phyloP scores from a whole-genome alignment of 1,140 invertebrate species.

The Colletes gigas region DNA sequence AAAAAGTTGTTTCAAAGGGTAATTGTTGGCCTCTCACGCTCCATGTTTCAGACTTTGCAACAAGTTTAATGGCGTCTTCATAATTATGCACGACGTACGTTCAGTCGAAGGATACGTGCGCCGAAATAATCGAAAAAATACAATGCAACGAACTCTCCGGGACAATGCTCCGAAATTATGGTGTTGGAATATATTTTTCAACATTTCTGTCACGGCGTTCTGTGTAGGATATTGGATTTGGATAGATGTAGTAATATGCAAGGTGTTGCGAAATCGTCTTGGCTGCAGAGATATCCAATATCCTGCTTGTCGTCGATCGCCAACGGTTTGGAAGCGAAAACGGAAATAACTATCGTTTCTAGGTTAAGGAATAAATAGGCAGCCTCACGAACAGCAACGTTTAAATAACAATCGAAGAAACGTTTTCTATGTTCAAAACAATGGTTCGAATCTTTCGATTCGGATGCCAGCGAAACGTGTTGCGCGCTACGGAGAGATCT shows the following conservation, averaged over 20 bases:
- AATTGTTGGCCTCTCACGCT: no score
- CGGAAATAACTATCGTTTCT: conserved; percentile 33
- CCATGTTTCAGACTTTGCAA: no score
- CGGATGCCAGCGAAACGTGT: no score
- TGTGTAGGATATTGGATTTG: conserved; percentile 41
- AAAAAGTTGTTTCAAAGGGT: no score
- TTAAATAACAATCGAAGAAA: background rate
- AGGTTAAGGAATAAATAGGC: conserved; percentile 13
- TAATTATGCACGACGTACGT: no score
- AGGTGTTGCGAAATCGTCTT: conserved; percentile 4
- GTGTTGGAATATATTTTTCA: conserved; percentile 20
- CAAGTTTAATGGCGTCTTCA: no score
- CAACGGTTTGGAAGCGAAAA: conserved; percentile 31
- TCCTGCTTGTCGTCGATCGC: conserved; percentile 50
- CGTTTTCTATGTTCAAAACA: background rate
- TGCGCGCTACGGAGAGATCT: background rate
- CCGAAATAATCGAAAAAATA: background rate
- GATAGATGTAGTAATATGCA: conserved; percentile 37
- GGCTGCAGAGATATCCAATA: conserved; percentile 51
- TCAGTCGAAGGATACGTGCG: no score
- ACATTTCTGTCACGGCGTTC: conserved; percentile 16
- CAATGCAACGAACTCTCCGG: background rate
- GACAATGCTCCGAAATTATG: background rate
- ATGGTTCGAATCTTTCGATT: background rate
- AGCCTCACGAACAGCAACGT: background rate